Evolutionary conservation across 2,888 invertebrate genomes (phyloP).

Genomic region (Cryptus armator): DNA sequence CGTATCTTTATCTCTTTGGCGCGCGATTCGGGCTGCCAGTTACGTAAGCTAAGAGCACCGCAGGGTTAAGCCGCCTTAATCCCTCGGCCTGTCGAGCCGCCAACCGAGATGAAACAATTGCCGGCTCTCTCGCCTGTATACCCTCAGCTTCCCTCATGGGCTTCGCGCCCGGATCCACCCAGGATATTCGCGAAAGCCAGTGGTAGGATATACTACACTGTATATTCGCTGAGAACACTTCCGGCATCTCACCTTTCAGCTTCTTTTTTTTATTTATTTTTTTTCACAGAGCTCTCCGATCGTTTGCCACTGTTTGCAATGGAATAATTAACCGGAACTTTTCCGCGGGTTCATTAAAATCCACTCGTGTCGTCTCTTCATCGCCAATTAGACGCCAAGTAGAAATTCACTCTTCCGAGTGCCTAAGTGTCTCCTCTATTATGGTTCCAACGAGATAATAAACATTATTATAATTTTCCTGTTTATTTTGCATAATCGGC

Average conservation of each 20-base stretch:
- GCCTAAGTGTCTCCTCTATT: too few relatives aligned
- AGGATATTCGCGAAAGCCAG: constrained; percentile 1
- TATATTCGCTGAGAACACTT: background rate
- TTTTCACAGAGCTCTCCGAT: constrained; percentile 23
- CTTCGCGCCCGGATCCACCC: constrained; percentile 5
- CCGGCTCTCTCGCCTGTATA: constrained; percentile 54
- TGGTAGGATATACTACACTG: background rate
- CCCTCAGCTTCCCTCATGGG: constrained; percentile 12
- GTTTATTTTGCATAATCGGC: constrained; percentile 23
- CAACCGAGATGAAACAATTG: constrained; percentile 70
- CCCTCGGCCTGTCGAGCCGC: constrained; percentile 67
- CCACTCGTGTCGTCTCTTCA: background rate
- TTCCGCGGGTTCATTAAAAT: background rate
- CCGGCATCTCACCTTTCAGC: background rate
- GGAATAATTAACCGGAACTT: constrained; percentile 1
- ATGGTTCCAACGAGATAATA: background rate
- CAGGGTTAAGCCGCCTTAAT: constrained; percentile 66
- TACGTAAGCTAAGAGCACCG: constrained; percentile 63
- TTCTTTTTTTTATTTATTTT: constrained; percentile 14
- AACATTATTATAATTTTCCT: constrained; percentile 7
- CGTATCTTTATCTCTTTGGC: constrained; percentile 67
- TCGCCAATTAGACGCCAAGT: background rate
- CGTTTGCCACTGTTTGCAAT: background rate
- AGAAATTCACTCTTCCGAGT: background rate
- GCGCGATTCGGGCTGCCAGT: constrained; percentile 68